Evolutionary conservation across 2,113 vertebrate species (phyloP).

Genomic region (Pardalotus punctatus): DNA sequence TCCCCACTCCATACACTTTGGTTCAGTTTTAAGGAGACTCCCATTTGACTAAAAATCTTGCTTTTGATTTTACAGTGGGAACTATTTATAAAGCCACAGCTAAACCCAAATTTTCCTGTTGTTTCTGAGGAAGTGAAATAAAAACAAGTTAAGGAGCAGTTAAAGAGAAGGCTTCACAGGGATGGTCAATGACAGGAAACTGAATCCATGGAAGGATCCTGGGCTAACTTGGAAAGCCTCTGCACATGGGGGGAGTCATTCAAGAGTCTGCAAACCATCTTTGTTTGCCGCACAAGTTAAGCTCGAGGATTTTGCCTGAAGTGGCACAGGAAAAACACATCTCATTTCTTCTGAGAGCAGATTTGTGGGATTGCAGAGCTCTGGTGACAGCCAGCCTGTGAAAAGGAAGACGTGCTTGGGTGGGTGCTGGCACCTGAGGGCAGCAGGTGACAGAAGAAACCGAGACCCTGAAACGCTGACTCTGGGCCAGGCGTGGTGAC

Average conservation of each 20-base stretch:
- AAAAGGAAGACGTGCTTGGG: not conserved
- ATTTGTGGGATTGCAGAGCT: not conserved
- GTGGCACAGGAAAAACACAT: not conserved
- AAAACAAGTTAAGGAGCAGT: not conserved
- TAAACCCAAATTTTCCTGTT: not conserved
- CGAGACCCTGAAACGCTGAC: not conserved
- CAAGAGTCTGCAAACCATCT: not conserved
- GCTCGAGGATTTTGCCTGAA: not conserved
- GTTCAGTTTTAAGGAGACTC: not conserved
- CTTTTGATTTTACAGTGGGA: not conserved
- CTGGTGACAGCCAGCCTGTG: not conserved
- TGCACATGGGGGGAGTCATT: not conserved
- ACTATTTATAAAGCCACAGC: not conserved
- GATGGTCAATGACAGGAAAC: accelerated
- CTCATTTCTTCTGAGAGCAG: not conserved
- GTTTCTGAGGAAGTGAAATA: not conserved
- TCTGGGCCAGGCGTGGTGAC: not conserved
- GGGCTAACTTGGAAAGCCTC: not conserved
- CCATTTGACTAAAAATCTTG: not conserved
- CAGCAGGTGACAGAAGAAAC: not conserved
- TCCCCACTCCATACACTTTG: not conserved
- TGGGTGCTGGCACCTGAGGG: accelerated
- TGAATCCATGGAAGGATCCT: not conserved
- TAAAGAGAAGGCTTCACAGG: not conserved
- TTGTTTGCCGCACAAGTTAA: not conserved